These are phyloP conservation scores for Dicranocentrus wangi DNA, from an alignment of 2,888 invertebrate genomes.

Conservation along the genomic window DNA sequence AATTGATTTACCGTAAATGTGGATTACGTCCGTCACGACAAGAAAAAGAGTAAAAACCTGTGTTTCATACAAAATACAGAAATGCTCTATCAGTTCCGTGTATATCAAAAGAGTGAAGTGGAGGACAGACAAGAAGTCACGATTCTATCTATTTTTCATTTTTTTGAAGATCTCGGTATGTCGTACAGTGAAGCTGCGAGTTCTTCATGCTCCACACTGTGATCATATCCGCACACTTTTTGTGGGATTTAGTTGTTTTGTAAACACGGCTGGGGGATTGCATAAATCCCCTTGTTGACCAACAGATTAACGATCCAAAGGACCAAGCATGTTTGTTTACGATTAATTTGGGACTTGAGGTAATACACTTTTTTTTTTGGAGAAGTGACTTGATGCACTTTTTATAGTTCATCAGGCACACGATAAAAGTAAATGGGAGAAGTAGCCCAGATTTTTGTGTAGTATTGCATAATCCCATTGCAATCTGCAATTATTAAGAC, in stretches of 20 bases:
- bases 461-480: not conserved
- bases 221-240: not conserved
- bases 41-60: not conserved
- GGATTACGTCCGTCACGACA: conserved; percentile 5
- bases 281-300: not conserved
- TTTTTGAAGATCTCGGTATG: not conserved
- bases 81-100: conserved; percentile 10
- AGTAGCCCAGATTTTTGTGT: too few species aligned
- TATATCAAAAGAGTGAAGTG: conserved; percentile 25
- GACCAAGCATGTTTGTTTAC: too few species aligned
- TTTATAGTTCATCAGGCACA: too few species aligned
- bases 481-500: not conserved
- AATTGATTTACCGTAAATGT: not conserved
- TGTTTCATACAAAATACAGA: not conserved
- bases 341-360: too few species aligned
- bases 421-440: too few species aligned
- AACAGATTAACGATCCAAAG: too few species aligned
- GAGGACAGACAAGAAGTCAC: conserved; percentile 24
- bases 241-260: not conserved
- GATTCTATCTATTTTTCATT: conserved; percentile 6
- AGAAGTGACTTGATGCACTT: too few species aligned
- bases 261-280: not conserved
- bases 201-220: not conserved
- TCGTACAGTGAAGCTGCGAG: not conserved
- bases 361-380: too few species aligned